Conservation (phyloP, 2,797 vertebrate species). For the Galaxias olidus region DNA sequence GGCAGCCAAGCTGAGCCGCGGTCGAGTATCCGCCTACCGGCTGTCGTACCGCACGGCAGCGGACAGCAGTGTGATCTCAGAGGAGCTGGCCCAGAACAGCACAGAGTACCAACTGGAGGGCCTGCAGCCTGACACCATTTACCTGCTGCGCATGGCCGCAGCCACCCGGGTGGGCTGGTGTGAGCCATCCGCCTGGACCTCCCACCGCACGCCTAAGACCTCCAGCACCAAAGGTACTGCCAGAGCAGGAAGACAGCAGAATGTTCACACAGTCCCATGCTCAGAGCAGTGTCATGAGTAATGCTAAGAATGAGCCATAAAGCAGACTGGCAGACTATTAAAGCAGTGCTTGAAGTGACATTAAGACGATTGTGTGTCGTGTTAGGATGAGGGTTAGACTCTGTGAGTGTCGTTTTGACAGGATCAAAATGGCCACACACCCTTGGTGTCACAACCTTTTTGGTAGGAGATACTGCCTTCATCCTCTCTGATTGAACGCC, state of each 20-base stretch:
- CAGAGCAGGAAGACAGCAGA: neutral
- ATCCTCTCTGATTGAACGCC: too few relatives aligned
- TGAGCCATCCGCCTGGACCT: conserved; percentile 91
- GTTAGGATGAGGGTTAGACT: too few relatives aligned
- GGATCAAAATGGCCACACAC: too few relatives aligned
- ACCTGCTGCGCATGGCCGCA: conserved; percentile 90
- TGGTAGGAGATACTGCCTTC: too few relatives aligned
- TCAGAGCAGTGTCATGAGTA: too few relatives aligned
- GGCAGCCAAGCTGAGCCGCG: conserved; percentile 85
- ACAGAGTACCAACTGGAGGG: conserved; percentile 82
- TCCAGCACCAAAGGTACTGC: conserved; percentile 85
- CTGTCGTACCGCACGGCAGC: conserved; percentile 87
- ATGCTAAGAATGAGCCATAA: too few relatives aligned
- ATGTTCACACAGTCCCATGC: too few relatives aligned
- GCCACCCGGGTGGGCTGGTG: conserved; percentile 92
- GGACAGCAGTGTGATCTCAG: conserved; percentile 75
- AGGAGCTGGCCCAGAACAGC: conserved; percentile 83
- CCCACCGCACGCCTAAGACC: conserved; percentile 89
- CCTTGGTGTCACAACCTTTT: too few relatives aligned
- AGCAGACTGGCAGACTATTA: too few relatives aligned
- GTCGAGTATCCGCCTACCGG: conserved; percentile 85
- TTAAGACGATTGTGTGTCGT: too few relatives aligned
- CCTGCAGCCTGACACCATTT: conserved; percentile 88
- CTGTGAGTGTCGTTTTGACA: too few relatives aligned
- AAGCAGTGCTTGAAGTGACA: too few relatives aligned